Evolutionary conservation across 2,888 invertebrate genomes (phyloP).

Genomic region (Ochropleura plecta): DNA sequence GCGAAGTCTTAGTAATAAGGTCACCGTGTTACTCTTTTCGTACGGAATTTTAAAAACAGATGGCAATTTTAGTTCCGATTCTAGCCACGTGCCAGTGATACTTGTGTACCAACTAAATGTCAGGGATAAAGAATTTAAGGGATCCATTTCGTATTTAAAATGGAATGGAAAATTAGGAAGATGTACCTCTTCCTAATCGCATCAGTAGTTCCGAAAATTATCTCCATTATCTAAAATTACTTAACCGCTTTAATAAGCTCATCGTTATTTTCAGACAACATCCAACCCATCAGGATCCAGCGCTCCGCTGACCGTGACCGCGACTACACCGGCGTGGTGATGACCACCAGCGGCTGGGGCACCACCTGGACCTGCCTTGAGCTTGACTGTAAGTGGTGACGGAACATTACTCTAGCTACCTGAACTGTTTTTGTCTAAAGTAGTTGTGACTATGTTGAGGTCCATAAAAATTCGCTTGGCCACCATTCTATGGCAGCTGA

Average conservation of each 20-base stretch:
- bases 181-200: background rate
- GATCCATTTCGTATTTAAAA: background rate
- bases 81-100: too few species aligned
- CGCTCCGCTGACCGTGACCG: slow-evolving; percentile 70
- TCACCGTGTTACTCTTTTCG: too few species aligned
- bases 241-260: too few species aligned
- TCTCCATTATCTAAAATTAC: background rate
- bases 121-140: background rate
- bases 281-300: slow-evolving; percentile 81
- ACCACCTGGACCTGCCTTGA: slow-evolving; percentile 74
- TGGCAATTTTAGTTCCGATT: too few species aligned
- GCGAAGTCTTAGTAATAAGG: too few species aligned
- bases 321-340: slow-evolving; percentile 72
- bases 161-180: too few species aligned
- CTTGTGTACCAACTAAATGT: too few species aligned
- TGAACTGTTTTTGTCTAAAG: background rate
- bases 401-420: background rate
- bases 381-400: slow-evolving; percentile 33
- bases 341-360: slow-evolving; percentile 83
- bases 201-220: background rate
- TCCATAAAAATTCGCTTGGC: too few species aligned
- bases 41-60: too few species aligned
- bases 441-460: too few species aligned
- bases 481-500: too few species aligned
- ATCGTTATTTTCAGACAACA: slow-evolving; percentile 68